phyloP scores from a whole-genome alignment of 2,113 vertebrate genomes.

The Clarias batrachus region DNA sequence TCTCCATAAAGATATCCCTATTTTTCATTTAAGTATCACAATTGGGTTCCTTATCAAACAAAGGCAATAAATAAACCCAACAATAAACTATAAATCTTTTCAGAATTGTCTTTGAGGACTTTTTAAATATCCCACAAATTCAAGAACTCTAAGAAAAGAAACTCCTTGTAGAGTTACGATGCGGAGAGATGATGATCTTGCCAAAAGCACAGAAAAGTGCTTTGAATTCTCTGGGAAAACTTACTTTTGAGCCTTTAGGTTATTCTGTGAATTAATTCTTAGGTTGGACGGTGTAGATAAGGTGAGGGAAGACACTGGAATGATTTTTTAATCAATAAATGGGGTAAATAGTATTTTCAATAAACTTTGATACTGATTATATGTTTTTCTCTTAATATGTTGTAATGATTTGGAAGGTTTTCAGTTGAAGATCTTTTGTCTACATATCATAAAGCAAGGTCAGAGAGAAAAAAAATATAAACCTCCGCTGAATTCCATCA shows the following conservation, averaged over 20 bases:
- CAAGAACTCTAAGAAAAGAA: neutral
- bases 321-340: neutral
- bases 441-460: neutral
- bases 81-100: conserved; percentile 5
- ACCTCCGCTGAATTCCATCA: neutral
- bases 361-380: neutral
- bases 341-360: neutral
- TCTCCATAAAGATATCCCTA: neutral
- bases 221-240: neutral
- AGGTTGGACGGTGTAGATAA: neutral
- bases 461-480: neutral
- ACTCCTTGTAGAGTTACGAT: conserved; percentile 14
- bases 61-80: neutral
- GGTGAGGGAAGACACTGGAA: neutral
- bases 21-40: neutral
- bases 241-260: neutral
- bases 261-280: neutral
- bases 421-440: neutral
- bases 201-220: neutral
- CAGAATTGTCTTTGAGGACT: neutral
- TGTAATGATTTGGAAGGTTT: neutral
- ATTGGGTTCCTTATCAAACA: neutral
- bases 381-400: neutral
- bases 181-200: conserved; percentile 7
- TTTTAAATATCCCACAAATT: neutral